phyloP scores from a whole-genome alignment of 92 coral and sea anemone species.

The Desmophyllum pertusum region DNA sequence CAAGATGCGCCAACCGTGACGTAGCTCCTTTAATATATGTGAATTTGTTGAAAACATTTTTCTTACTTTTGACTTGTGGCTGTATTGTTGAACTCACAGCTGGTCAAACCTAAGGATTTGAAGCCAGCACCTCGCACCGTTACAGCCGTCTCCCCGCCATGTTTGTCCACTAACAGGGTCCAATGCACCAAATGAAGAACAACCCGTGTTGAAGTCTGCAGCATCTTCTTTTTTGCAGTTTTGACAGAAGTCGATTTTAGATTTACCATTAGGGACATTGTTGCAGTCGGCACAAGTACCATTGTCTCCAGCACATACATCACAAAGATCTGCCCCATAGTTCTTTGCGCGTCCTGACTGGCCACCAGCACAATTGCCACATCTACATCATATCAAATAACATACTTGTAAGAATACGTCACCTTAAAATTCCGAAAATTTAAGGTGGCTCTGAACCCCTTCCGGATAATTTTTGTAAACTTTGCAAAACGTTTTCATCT shows the following conservation, averaged over 20 bases:
- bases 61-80: not conserved
- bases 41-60: not conserved
- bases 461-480: no score
- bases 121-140: slow-evolving; percentile 74
- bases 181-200: slow-evolving; percentile 46
- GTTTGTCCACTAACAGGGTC: slow-evolving; percentile 64
- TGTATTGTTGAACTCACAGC: slow-evolving; percentile 50
- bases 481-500: no score
- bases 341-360: not conserved
- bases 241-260: slow-evolving; percentile 55
- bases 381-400: slow-evolving; percentile 11
- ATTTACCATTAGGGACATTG: slow-evolving; percentile 54
- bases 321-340: slow-evolving; percentile 25
- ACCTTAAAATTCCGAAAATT: no score
- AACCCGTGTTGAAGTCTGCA: slow-evolving; percentile 39
- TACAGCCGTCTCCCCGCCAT: slow-evolving; percentile 31
- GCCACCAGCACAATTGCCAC: slow-evolving; percentile 51
- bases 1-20: no score
- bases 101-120: slow-evolving; percentile 25
- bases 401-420: no score
- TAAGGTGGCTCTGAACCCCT: no score
- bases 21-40: not conserved
- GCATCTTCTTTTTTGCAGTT: slow-evolving; percentile 49
- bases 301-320: slow-evolving; percentile 60
- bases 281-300: slow-evolving; percentile 49